Evolutionary conservation across 1,140 invertebrate genomes (phyloP), one percentile per base, ranked within the genome.

Genomic region (Popillia japonica): DNA sequence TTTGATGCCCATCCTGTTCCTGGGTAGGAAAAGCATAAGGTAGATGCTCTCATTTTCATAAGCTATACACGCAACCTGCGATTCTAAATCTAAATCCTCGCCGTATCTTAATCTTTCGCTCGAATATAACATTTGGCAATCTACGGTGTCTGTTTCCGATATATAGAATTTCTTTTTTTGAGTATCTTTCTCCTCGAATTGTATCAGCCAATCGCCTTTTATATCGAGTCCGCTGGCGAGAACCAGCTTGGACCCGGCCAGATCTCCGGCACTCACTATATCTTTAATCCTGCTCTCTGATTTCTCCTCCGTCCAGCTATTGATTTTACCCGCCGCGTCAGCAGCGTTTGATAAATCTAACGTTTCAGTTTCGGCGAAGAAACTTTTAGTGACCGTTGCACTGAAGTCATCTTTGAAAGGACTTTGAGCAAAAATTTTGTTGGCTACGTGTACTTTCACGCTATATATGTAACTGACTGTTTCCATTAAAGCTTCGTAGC

Each of bases 191-290:
- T 75, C 4, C 81, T 84, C 80, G 81, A 94, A 94, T 78, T 89
- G 85, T 11, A 86, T 85, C 55, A 87, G 83, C 93, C 93, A 94
- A 22, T 86, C 87, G 48, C 92, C 94, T 89, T 96, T 96, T 86
- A 97, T 97, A 85, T 96, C 95, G 42, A 97, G 89, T 9, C 94
- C 95, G 87, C 96, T 97, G 1, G 95, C 87, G 0, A 97, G 87
- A 3, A 97, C 89, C 34, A 96, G 78, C 75, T 87, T 89, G 80
- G 91, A 92, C 40, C 88, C 82, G 11, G 84, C 79, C 3, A 94
- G 86, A 79, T 86, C 86, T 82, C 88, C 90, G 82, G 86, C 76
- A 23, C 87, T 82, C 41, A 96, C 86, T 10, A 95, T 85, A 84
- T 95, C 87, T 79, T 90, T 90, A 77, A 96, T 94, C 85, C 91